Evolutionary conservation across 2,888 invertebrate genomes (phyloP), one percentile per base, ranked within the genome.

Genomic region (Chrysodeixis includens): DNA sequence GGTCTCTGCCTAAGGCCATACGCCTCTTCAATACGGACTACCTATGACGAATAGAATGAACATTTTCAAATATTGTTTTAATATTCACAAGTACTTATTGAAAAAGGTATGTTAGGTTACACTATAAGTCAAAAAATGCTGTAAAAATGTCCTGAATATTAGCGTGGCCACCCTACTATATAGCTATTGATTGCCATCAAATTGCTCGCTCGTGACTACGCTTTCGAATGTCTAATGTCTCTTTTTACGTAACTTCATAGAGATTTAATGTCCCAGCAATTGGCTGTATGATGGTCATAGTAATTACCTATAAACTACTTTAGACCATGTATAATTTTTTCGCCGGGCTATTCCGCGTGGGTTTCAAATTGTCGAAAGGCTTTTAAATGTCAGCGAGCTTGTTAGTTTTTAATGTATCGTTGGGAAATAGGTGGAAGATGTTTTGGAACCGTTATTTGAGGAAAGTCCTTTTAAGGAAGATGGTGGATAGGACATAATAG

Each of bases 141-240:
- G 49, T 53, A 8, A 14, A 6, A 62, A 56, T 46, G 10, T 56
- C 20, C 10, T 10, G 12, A 30, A 52, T 8, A 59, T 61, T 70
- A 8, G 52, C 30, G 32, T 73, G 69, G 72, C 12, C 32, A 35
- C 56, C 63, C 80, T 71, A 75, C 70, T 49, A 18, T 26, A 63
- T 66, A 76, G 76, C 86, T 89, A 92, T 92, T 89, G 94, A 93
- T 93, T 88, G 90, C 90, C 83, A 91, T 91, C 91, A 93, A 93
- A 94, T 93, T 90, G 92, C 81, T 55, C 56, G 84, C 83, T 93
- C 94, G 94, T 94, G 94, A 94, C 93, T 87, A 60, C 62, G 78
- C 83, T 88, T 84, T 86, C 85, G 78, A 83, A 74, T 79, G 76
- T 85, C 84, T 93, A 93, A 94, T 93, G 94, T 93, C 93, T 94